Conservation (phyloP, 1,140 invertebrate genomes). For the Chymomyza costata region DNA sequence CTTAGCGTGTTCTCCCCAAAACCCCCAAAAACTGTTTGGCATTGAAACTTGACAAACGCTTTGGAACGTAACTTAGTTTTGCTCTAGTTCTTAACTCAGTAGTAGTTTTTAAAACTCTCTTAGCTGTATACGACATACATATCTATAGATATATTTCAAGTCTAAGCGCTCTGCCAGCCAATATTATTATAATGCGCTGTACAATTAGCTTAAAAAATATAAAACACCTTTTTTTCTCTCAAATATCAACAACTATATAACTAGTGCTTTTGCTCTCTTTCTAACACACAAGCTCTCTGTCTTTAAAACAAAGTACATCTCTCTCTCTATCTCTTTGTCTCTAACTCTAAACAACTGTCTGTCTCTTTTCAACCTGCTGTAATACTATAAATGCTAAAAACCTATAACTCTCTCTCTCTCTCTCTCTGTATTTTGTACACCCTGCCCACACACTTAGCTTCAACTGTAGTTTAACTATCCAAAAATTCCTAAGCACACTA, state of each 20-base stretch:
- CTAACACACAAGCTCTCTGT: conserved; percentile 43
- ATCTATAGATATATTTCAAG: conserved; percentile 58
- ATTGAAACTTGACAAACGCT: conserved; percentile 34
- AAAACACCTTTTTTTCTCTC: conserved; percentile 52
- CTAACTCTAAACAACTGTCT: conserved; percentile 35
- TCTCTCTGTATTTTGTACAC: conserved; percentile 25
- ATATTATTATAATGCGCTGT: conserved; percentile 61
- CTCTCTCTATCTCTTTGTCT: conserved; percentile 37
- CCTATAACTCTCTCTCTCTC: conserved; percentile 38
- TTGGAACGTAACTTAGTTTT: conserved; percentile 40
- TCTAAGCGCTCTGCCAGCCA: conserved; percentile 69
- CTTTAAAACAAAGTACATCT: no score
- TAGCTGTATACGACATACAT: conserved; percentile 48
- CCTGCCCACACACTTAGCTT: conserved; percentile 42
- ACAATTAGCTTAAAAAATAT: conserved; percentile 69
- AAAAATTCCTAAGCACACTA: conserved; percentile 26
- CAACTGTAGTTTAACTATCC: conserved; percentile 47
- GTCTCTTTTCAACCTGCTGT: conserved; percentile 15
- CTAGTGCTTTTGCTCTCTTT: conserved; percentile 66
- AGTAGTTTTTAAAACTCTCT: conserved; percentile 30
- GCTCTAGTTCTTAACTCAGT: conserved; percentile 36
- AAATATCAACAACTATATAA: conserved; percentile 24
- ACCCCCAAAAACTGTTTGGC: conserved; percentile 24
- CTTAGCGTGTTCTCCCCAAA: no score
- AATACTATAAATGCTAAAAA: conserved; percentile 28